Percentiles rank a stretch among this genome's conserved stretches.
These are phyloP conservation scores for Microcebus murinus DNA, from an alignment of 2,113 vertebrate genomes.

Conservation along the genomic window DNA sequence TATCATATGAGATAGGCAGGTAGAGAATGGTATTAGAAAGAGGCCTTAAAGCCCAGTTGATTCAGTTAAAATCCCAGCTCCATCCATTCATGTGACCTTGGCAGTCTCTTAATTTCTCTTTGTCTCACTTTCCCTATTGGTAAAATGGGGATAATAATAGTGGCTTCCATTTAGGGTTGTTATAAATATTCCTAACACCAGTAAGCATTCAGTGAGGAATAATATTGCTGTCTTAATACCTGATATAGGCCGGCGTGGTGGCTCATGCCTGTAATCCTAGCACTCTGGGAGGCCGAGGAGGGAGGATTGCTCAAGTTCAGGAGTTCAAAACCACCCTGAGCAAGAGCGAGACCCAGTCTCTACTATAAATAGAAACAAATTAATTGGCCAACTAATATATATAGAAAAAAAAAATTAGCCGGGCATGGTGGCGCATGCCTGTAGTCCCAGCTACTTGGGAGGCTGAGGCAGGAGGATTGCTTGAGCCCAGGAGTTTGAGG, in stretches of 20 bases:
- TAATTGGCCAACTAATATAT: too few relatives aligned
- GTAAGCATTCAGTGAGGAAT: not conserved
- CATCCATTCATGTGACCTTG: not conserved
- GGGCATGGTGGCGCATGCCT: too few relatives aligned
- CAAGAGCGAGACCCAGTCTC: too few relatives aligned
- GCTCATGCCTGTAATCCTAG: too few relatives aligned
- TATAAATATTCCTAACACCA: constrained; percentile 5
- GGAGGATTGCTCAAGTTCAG: too few relatives aligned
- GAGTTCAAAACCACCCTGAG: too few relatives aligned
- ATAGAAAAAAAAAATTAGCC: too few relatives aligned
- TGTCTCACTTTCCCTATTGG: not conserved
- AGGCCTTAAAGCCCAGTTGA: not conserved
- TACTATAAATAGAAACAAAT: too few relatives aligned
- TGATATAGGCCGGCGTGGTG: not conserved
- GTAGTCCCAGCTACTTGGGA: too few relatives aligned
- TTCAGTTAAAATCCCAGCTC: not conserved
- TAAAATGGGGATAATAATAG: not conserved
- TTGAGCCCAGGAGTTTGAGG: too few relatives aligned
- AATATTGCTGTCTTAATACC: not conserved
- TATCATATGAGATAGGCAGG: not conserved
- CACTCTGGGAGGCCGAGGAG: too few relatives aligned
- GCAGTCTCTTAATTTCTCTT: not conserved
- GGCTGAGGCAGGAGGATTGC: too few relatives aligned
- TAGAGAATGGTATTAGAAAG: not conserved
- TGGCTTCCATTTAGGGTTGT: not conserved